Evolutionary conservation across 2,888 invertebrate species (phyloP).

Genomic region (Morpho achilles): DNA sequence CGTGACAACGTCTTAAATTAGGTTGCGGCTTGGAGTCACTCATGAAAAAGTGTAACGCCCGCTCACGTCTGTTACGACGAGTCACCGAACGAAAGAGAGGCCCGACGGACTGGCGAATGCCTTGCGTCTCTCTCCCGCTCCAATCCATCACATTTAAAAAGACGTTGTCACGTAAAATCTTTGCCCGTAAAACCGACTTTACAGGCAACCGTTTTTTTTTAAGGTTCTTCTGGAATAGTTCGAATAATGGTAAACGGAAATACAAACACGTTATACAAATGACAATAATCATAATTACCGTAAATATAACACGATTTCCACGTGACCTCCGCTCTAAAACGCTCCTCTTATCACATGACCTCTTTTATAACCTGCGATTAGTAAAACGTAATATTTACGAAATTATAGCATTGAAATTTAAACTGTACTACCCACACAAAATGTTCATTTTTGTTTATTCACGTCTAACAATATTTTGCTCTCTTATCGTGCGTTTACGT

Average conservation of each 20-base stretch:
- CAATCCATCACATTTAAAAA: too few relatives aligned
- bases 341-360: constrained; percentile 68
- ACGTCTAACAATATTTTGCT: constrained; percentile 38
- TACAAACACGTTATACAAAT: constrained; percentile 4
- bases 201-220: too few relatives aligned
- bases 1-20: too few relatives aligned
- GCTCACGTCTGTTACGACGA: too few relatives aligned
- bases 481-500: constrained; percentile 58
- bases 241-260: not conserved
- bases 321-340: constrained; percentile 53
- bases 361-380: constrained; percentile 53
- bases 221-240: too few relatives aligned
- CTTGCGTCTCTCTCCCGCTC: too few relatives aligned
- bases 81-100: too few relatives aligned
- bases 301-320: constrained; percentile 42
- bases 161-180: too few relatives aligned
- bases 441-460: constrained; percentile 13
- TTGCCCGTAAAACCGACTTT: too few relatives aligned
- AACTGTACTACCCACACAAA: constrained; percentile 28
- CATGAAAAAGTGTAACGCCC: too few relatives aligned
- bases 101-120: too few relatives aligned
- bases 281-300: not conserved
- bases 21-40: too few relatives aligned
- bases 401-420: constrained; percentile 27
- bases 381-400: constrained; percentile 29